Percentiles rank a stretch among this genome's conserved stretches.
phyloP scores from a whole-genome alignment of 92 coral and sea anemone genomes.

The Phenganax subtilis region DNA sequence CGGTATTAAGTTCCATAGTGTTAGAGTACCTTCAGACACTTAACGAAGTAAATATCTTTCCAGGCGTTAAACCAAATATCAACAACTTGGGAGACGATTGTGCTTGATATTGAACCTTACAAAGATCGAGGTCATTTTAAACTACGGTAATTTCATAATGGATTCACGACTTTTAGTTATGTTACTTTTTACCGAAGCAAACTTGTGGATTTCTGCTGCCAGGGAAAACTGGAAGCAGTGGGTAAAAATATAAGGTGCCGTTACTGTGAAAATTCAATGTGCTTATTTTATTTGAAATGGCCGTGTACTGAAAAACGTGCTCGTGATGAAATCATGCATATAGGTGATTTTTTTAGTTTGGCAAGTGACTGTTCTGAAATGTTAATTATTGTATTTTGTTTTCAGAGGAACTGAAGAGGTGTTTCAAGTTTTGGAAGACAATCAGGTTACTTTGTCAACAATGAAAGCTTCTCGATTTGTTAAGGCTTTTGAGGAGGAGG shows the following conservation, averaged over 20 bases:
- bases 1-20: background rate
- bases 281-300: background rate
- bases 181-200: background rate
- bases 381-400: background rate
- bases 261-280: no score
- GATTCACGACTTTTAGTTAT: background rate
- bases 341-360: background rate
- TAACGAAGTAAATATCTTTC: background rate
- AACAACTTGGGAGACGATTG: conserved; percentile 74
- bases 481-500: conserved; percentile 96
- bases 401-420: conserved; percentile 91
- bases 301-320: background rate
- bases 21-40: no score
- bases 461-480: conserved; percentile 99
- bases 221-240: no score
- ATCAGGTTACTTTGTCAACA: conserved; percentile 95
- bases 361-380: background rate
- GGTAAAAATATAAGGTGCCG: no score
- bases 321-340: background rate
- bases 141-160: conserved; percentile 54
- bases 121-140: conserved; percentile 98
- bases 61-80: conserved; percentile 85
- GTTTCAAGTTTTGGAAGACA: conserved; percentile 90
- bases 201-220: background rate
- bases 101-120: conserved; percentile 88